phyloP scores from a whole-genome alignment of 2,888 invertebrate genomes.

The Acanthosepion pharaonis region DNA sequence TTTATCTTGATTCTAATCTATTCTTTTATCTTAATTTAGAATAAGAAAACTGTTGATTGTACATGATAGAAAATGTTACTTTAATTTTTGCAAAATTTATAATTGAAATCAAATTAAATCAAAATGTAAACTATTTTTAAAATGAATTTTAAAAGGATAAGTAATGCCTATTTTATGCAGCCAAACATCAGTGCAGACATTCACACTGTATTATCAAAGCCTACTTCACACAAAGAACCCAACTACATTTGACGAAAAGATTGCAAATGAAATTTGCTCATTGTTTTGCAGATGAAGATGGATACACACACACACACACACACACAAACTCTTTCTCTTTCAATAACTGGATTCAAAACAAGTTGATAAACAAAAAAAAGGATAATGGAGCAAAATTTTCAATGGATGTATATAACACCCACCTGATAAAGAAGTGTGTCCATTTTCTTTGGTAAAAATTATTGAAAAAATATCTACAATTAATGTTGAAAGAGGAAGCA shows the following conservation, averaged over 20 bases:
- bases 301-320: too few relatives aligned
- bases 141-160: neutral
- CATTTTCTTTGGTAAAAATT: neutral
- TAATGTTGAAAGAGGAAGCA: neutral
- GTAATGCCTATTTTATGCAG: neutral
- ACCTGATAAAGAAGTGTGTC: neutral
- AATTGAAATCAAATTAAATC: neutral
- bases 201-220: neutral
- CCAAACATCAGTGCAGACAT: neutral
- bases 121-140: neutral
- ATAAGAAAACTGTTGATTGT: too few relatives aligned
- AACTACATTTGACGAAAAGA: neutral
- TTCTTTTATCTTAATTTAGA: too few relatives aligned
- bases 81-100: too few relatives aligned
- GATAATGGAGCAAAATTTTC: neutral
- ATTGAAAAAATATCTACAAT: neutral
- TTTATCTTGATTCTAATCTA: too few relatives aligned
- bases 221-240: conserved; percentile 1
- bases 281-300: too few relatives aligned
- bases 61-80: too few relatives aligned
- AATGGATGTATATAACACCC: neutral
- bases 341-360: neutral
- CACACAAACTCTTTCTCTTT: neutral
- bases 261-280: neutral
- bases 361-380: neutral